Conservation (phyloP, 2,113 vertebrate genomes). For the Triplophysa dalaica region DNA sequence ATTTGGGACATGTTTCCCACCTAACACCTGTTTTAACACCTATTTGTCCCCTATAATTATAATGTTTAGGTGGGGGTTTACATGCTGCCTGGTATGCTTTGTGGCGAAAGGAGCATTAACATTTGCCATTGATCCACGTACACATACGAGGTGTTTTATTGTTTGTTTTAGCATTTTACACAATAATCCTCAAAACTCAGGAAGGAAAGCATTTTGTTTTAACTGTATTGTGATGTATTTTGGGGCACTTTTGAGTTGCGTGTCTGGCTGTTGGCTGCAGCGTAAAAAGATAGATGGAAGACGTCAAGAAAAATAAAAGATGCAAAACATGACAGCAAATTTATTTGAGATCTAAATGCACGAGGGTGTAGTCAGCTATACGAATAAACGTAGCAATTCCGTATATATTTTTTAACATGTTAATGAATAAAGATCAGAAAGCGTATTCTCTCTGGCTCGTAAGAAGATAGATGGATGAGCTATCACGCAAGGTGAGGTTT, state of each 20-base stretch:
- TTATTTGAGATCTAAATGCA: neutral
- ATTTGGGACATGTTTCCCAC: neutral
- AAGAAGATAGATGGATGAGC: neutral
- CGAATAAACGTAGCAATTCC: neutral
- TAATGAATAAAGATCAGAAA: neutral
- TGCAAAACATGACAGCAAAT: constrained; percentile 14
- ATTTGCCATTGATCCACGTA: neutral
- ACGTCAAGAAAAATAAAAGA: constrained; percentile 25
- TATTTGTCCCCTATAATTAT: neutral
- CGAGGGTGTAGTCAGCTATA: neutral
- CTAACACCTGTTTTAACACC: neutral
- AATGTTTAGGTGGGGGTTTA: neutral
- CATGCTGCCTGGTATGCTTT: neutral
- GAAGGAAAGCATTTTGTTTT: constrained; percentile 36
- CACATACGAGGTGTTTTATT: neutral
- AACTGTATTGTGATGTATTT: constrained; percentile 72
- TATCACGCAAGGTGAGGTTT: constrained; percentile 61
- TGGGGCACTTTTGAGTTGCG: constrained; percentile 57
- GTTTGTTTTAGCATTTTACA: no score
- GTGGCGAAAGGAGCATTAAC: neutral
- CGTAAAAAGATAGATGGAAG: neutral
- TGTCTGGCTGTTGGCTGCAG: constrained; percentile 58
- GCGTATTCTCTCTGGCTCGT: neutral
- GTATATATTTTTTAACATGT: neutral
- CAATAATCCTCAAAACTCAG: no score